Base-by-base conservation (phyloP, 2,888 invertebrate genomes). In the Merodon equestris region DNA sequence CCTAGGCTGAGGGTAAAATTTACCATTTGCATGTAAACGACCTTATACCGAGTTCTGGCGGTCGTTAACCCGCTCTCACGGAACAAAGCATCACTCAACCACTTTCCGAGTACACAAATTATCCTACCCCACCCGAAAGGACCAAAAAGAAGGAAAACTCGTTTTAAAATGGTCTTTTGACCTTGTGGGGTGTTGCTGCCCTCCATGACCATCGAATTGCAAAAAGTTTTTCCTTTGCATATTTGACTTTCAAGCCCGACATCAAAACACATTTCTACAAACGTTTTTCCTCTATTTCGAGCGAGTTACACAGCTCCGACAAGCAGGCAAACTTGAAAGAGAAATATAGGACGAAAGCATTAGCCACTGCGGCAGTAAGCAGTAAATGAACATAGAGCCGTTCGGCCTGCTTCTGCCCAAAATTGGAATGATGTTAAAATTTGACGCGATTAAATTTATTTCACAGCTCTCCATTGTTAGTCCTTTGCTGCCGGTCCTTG, bases 361-460 rank as follows among this genome's bases (percentile, higher is more conserved):
- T 27, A 27, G 58, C 47, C 63, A 58, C 58, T 71, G 45, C 48
- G 42, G 42, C 48, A 50, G 70, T 48, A 63, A 70, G 64, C 38
- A 66, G 36, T 60, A 61, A 71, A 76, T 66, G 66, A 66, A 58
- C 48, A 64, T 48, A 75, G 42, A 9, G 48, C 53, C 40, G 12
- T 42, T 42, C 10, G 14, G 60, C 42, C 40, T 47, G 38, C 27
- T 40, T 34, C 45, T 15, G 45, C 34, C 66, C 45, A 60, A 48
- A 60, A 48, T 50, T 54, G 27, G 50, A 76, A 76, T 76, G 71
- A 71, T 76, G 76, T 66, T 71, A 66, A 76, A 66, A 76, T 76
- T 76, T 76, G 76, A 76, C 76, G 71, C 76, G 76, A 66, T 76
- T 71, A 76, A 76, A 76, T 76, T 71, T 76, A 71, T 76, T 71